Evolutionary conservation across 2,113 vertebrate genomes (phyloP), one percentile per base, ranked within the genome.

Genomic region (Limnothrissa miodon): DNA sequence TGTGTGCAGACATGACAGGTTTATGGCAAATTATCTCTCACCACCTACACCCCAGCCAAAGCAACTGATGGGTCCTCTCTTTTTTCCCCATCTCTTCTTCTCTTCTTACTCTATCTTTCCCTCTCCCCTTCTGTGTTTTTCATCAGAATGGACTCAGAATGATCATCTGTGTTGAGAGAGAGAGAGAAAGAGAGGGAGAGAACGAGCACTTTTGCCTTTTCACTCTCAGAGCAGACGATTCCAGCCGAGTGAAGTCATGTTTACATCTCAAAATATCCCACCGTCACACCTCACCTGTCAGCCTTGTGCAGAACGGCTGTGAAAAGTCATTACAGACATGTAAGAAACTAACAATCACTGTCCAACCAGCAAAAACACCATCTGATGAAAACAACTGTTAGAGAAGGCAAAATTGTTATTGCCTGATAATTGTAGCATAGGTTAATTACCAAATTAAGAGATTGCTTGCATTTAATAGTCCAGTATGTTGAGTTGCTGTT

Each of bases 161-260:
- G 10, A 33, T 62, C 51, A 11, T 62, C 59, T 62, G 66, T 74
- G 4, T 36, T 74, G 33, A 21, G n/a, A 23, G 21, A 0, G 19
- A 23, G 51, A 56, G 46, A 56, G 46, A 48, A 21, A n/a, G n/a
- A 23, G 21, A 0, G 19, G 7, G 51, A 56, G 46, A 56, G 46
- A 48, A 21, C 21, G 51, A 56, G 19, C 29, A 36, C 33, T 74
- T 39, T 74, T 36, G 13, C 66, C 36, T 13, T 36, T 36, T 74
- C 29, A 74, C 66, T 74, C 25, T 2, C 5, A 25, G 25, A 36
- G 66, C 66, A 74, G 11, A 36, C 13, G 66, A 74, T 15, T 74
- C 29, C 25, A 74, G 66, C 66, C 66, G 15, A 74, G 66, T 33
- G 66, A 74, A 74, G 25, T 74, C 66, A 74, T 33, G 66, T 74